phyloP scores from a whole-genome alignment of 1,140 invertebrate species.

The Lasioglossum baleicum region DNA sequence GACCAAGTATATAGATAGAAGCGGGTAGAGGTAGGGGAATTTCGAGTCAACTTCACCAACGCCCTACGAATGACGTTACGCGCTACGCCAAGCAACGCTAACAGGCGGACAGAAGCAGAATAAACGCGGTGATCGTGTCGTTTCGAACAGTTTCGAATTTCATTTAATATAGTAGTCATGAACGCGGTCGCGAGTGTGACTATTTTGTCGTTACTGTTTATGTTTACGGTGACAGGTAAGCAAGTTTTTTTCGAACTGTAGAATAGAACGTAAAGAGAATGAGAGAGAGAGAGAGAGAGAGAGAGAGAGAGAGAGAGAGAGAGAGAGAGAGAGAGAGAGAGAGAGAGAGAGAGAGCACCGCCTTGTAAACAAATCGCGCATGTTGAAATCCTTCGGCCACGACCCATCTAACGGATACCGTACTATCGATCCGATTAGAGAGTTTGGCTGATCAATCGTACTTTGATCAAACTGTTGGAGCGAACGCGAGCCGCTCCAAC shows the following conservation, averaged over 20 bases:
- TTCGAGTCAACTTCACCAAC: constrained; percentile 48
- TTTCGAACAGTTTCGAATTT: not conserved
- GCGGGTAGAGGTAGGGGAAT: not conserved
- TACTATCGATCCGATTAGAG: not conserved
- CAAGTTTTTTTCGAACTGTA: not conserved
- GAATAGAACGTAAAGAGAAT: not conserved
- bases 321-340: not conserved
- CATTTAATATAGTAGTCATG: constrained; percentile 8
- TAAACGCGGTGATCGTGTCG: not conserved
- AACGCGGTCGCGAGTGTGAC: not conserved
- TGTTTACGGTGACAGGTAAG: constrained; percentile 40
- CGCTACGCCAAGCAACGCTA: too few relatives aligned
- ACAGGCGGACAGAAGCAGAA: not conserved
- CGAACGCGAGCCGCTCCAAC: not conserved
- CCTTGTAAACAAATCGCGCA: not conserved
- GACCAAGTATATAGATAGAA: not conserved
- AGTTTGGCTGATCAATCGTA: not conserved
- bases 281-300: not conserved
- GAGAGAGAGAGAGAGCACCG: too few relatives aligned
- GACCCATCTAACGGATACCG: not conserved
- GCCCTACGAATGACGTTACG: constrained; percentile 63
- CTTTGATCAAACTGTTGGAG: not conserved
- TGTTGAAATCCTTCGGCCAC: too few relatives aligned
- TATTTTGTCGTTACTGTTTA: constrained; percentile 26
- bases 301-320: not conserved